A percentile compares a stretch with the other conserved stretches of the same genome.
These are phyloP conservation scores for Horisme vitalbata DNA, from an alignment of 2,888 invertebrate genomes.

Conservation along the genomic window DNA sequence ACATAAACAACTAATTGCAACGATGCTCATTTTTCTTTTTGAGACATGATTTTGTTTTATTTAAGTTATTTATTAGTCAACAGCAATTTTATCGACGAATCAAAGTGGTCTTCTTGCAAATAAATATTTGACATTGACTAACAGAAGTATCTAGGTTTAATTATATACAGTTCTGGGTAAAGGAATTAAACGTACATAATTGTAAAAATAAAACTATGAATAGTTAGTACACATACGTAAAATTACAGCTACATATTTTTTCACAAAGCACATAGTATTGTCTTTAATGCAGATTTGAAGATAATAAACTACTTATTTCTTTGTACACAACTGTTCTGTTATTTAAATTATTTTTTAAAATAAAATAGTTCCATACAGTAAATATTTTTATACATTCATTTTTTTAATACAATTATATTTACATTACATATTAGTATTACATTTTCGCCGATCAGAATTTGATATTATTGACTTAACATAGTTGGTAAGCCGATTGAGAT, in stretches of 20 bases:
- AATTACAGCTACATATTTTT: conserved; percentile 38
- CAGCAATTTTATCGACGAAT: no score
- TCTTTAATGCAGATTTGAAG: conserved; percentile 58
- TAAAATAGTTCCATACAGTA: no score
- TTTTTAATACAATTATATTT: not conserved
- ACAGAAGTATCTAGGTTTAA: conserved; percentile 24
- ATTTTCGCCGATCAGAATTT: no score
- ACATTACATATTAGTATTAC: no score
- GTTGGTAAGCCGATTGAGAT: no score
- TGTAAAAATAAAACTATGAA: no score
- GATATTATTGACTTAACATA: no score
- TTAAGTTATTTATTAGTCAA: conserved; percentile 11
- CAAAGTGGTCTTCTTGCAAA: no score
- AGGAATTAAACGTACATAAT: not conserved
- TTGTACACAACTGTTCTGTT: not conserved
- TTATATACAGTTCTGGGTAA: no score
- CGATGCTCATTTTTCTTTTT: conserved; percentile 37
- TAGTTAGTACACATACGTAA: conserved; percentile 10
- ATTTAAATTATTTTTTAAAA: not conserved
- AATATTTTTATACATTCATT: not conserved
- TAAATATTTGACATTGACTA: no score
- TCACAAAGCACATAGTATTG: conserved; percentile 72
- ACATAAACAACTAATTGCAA: conserved; percentile 71
- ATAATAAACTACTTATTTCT: not conserved
- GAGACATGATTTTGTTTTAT: conserved; percentile 16